Base-by-base conservation (phyloP, 1,140 invertebrate genomes). In the Arion vulgaris region DNA sequence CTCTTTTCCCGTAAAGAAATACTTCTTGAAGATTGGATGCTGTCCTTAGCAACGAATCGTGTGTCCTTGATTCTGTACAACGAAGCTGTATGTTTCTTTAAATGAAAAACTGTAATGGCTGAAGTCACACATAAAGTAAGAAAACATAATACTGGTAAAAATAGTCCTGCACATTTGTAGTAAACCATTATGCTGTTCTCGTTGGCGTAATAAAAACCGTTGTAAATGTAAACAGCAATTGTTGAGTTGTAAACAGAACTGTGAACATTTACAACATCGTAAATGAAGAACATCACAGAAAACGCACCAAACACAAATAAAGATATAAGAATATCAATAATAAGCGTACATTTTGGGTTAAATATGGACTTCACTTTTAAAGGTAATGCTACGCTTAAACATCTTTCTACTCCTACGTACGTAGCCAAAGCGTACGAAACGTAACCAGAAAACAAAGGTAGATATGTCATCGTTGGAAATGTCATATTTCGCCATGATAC, bases 391-490 rank as follows among this genome's bases (percentile, higher is more conserved):
- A 79, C 76, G 36, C 76, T 39, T 39, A 79, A 53, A 38, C 76
- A 79, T 19, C 76, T 49, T 38, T 79, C 76, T 19, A 79, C 19
- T 26, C 26, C 32, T 9, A 79, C 57, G 36, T 79, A 79, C 2
- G 76, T 68, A 11, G 76, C 57, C 28, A 79, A 41, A n/a, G 53
- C 76, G 36, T 66, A 66, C 0, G 76, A 15, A 7, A 79, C 57
- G 32, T 79, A 79, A 26, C 76, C 57, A 26, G 76, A 49, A 45
- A 79, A 79, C 19, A 79, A 57, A 0, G 76, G 76, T n/a, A 68
- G 36, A 45, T 79, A 79, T 32, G n/a, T 68, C 57, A 68, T 36
- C 19, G 7, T 15, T 1, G 76, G 76, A 23, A 62, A 79, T 39
- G 76, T 66, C 17, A 34, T 45, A 19, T 68, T 39, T 19, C 53